phyloP scores from a whole-genome alignment of 2,888 invertebrate genomes.

The Ashinkailepas kermadecensis region DNA sequence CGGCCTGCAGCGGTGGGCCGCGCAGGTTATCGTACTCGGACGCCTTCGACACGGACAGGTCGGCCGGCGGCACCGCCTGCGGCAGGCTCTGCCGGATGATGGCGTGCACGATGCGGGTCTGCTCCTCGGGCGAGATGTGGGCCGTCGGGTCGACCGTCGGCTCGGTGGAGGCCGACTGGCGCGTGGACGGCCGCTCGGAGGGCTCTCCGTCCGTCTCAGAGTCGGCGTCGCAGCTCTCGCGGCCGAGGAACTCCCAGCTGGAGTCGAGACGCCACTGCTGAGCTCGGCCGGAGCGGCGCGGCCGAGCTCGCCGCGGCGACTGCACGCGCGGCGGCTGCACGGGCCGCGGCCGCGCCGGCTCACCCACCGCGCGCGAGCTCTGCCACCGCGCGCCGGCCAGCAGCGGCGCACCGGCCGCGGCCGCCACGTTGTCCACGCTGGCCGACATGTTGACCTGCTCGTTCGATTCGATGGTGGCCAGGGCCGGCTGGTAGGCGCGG shows the following conservation, averaged over 20 bases:
- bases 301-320: too few relatives aligned
- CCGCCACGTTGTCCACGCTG: conserved; percentile 27
- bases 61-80: conserved; percentile 39
- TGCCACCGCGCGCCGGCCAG: conserved; percentile 29
- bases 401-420: conserved; percentile 32
- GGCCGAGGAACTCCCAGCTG: conserved; percentile 79
- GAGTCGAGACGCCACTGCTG: conserved; percentile 69
- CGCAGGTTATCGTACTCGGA: conserved; percentile 44
- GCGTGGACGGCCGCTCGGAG: conserved; percentile 43
- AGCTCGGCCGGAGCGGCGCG: background rate
- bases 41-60: conserved; percentile 37
- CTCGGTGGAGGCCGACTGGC: conserved; percentile 43
- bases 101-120: conserved; percentile 43
- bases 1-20: conserved; percentile 5
- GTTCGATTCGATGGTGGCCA: conserved; percentile 31
- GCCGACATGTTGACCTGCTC: conserved; percentile 27
- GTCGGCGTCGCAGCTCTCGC: conserved; percentile 28
- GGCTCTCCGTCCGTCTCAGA: conserved; percentile 47
- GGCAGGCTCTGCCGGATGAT: conserved; percentile 46
- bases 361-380: conserved; percentile 61
- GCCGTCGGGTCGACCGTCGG: conserved; percentile 44
- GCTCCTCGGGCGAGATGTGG: conserved; percentile 35
- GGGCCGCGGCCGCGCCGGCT: conserved; percentile 55
- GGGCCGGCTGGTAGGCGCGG: conserved; percentile 23
- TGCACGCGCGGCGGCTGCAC: background rate